Evolutionary conservation across 2,113 vertebrate genomes (phyloP), one percentile per base, ranked within the genome.

Genomic region (Fregetta grallaria): DNA sequence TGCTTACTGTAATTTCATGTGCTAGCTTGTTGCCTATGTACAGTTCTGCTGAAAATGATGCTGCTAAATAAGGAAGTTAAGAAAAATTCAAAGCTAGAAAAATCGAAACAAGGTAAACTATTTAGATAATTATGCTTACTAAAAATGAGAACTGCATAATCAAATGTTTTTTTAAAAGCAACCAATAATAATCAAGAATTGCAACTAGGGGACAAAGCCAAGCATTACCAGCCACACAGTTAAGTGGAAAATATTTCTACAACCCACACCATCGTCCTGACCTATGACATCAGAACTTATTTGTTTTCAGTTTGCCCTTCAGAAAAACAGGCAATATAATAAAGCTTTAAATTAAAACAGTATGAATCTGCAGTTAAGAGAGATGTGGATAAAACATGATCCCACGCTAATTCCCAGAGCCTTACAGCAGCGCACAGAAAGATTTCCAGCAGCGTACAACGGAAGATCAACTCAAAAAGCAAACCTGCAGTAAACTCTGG

Each of bases 11-110:
- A n/a, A 49, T 75, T 85, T 52, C 70, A 45, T 26, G 4, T 23
- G 56, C 27, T 40, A 11, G 18, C 10, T 3, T 47, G 23, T 23
- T 67, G n/a, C 34, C 38, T 10, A 1, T 1, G 0, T 13, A 30
- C 26, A 16, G 21, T 44, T 87, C 44, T 53, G 38, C 36, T 75
- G 47, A 78, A 71, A 75, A 59, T 1, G 3, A 52, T 40, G 5
- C 45, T 45, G 65, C 56, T 70, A 67, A 50, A 15, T 36, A 32
- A 75, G 19, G 65, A 59, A 74, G 12, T 67, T 62, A 25, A 10
- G 4, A 61, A 71, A 75, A 80, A 44, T 4, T 77, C 19, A 44
- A 62, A 88, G 12, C 29, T 38, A 32, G 19, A 59, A 72, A 53
- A 78, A 68, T n/a, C 25, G 49, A 63, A 76, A n/a, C 6, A 30